These are phyloP conservation scores for Trichacis sp. DNA, from an alignment of 2,888 invertebrate species.

Conservation along the genomic window DNA sequence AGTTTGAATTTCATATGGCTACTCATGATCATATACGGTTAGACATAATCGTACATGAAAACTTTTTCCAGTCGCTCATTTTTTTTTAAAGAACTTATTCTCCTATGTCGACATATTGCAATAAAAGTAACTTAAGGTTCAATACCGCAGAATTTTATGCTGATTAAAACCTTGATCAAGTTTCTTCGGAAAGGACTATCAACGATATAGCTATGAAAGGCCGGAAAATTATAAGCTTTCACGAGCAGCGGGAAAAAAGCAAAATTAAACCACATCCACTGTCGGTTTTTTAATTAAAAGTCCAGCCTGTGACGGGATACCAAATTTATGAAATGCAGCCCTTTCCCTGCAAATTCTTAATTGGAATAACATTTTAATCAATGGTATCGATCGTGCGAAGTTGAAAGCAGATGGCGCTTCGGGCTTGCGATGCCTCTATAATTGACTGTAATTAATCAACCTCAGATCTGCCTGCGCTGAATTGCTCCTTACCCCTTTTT, in stretches of 20 bases:
- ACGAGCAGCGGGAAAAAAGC: not conserved
- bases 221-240: not conserved
- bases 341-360: constrained; percentile 7
- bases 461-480: constrained; percentile 5
- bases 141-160: not conserved
- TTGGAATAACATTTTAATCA: constrained; percentile 10
- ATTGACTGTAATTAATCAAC: constrained; percentile 8
- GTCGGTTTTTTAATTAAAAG: constrained; percentile 5
- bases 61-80: too few species aligned
- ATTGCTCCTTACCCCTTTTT: constrained; percentile 7
- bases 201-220: not conserved
- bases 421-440: constrained; percentile 5
- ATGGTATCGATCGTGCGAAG: constrained; percentile 6
- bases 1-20: too few species aligned
- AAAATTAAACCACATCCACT: not conserved
- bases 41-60: too few species aligned
- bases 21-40: too few species aligned
- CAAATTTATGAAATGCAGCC: constrained; percentile 3
- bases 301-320: not conserved
- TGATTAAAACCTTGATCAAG: not conserved
- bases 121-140: not conserved
- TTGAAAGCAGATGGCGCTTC: constrained; percentile 8
- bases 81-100: too few species aligned
- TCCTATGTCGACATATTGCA: too few species aligned
- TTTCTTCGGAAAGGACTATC: not conserved